A percentile compares a stretch with the other conserved stretches of the same genome.
phyloP scores from a whole-genome alignment of 2,797 vertebrate genomes.

The Stomatorhinus walkeri region DNA sequence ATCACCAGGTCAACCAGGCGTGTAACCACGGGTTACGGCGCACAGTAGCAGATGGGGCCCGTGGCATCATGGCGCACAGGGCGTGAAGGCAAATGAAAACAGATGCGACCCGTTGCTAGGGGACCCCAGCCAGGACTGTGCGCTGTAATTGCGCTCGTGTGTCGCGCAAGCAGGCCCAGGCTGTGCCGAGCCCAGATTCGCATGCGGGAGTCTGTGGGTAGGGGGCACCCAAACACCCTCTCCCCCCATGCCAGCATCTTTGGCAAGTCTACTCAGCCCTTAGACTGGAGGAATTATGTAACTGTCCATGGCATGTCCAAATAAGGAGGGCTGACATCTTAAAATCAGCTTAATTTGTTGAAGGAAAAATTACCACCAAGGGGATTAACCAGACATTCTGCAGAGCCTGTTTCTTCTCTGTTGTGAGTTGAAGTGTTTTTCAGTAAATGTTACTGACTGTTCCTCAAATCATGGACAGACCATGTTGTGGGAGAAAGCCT shows the following conservation, averaged over 20 bases:
- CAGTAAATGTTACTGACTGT: neutral
- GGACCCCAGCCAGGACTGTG: slow-evolving; percentile 61
- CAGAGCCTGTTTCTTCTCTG: neutral
- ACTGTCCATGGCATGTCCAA: neutral
- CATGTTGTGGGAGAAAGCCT: neutral
- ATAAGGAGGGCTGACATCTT: neutral
- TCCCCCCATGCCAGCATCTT: neutral
- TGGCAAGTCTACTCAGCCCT: neutral
- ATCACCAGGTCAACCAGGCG: slow-evolving; percentile 71
- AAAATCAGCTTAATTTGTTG: neutral
- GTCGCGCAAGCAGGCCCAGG: slow-evolving; percentile 42
- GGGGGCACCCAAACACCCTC: slow-evolving; percentile 22
- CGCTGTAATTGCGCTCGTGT: slow-evolving; percentile 67
- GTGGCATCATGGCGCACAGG: slow-evolving; percentile 59
- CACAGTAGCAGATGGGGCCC: slow-evolving; percentile 75
- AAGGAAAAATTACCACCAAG: neutral
- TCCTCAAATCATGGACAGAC: neutral
- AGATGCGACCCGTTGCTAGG: slow-evolving; percentile 69
- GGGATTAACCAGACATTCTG: neutral
- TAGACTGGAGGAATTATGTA: neutral
- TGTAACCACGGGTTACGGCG: slow-evolving; percentile 67
- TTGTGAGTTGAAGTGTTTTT: neutral
- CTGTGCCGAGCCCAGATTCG: slow-evolving; percentile 51
- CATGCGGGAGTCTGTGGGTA: slow-evolving; percentile 55
- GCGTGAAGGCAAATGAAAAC: slow-evolving; percentile 72